Base-by-base conservation (phyloP, 2,888 invertebrate species). In the Apotomis capreana region DNA sequence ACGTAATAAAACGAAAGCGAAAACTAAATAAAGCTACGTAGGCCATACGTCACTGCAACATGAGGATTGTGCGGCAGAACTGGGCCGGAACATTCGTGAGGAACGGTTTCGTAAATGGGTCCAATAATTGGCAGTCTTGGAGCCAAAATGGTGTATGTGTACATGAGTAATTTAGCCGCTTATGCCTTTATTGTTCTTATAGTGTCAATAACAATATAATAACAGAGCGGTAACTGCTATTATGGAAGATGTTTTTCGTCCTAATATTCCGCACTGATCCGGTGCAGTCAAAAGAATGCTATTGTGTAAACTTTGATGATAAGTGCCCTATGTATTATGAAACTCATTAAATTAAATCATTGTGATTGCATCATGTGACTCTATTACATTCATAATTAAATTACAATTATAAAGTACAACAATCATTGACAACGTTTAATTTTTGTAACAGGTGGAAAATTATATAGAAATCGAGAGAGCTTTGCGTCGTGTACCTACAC, bases 71-170 rank as follows among this genome's bases (percentile, higher is more conserved):
- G 78, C 75, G 77, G 75, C 78, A 76, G 78, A 87, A 87, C 80
- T 82, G 80, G 87, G 80, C 75, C 79, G 87, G 84, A 87, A 87
- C 84, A 83, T 77, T 87, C 85, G 87, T 87, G 87, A 81, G 69
- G 68, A 74, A 77, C 75, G 79, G 76, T 81, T 80, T 79, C 77
- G 74, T 77, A 81, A 84, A 80, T 73, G 76, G 78, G 68, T 74
- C 71, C 76, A 77, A 80, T 77, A 74, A 71, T 65, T 57, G 55
- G 65, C 8, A 55, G 44, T 9, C 9, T 65, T 46, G 15, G 44
- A n/a, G 57, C 8, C 8, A 36, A 5, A 65, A 65, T 5, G 55
- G 26, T 36, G 55, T 15, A 46, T 57, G 15, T 44, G 46, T 37
- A 12, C 15, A 57, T 46, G 44, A 2, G 26, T 8, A 9, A 26